These are phyloP conservation scores for Cochlearius cochlearius DNA, from an alignment of 2,113 vertebrate species.

Conservation along the genomic window DNA sequence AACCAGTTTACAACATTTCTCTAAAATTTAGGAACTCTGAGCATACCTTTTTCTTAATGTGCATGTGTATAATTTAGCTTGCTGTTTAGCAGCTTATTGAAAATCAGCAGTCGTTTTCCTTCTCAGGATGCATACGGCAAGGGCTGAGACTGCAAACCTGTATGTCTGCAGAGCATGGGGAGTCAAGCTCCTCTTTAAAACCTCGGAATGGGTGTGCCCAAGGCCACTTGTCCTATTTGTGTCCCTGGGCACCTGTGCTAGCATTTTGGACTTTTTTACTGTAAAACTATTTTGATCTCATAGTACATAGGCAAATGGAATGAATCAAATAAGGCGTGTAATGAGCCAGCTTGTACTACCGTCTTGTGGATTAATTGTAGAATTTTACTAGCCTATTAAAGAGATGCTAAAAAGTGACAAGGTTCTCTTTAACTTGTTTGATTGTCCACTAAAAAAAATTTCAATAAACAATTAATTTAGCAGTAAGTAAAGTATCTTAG, in stretches of 20 bases:
- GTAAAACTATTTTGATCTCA: background rate
- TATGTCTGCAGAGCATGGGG: background rate
- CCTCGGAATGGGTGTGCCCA: background rate
- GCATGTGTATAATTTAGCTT: background rate
- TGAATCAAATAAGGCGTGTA: background rate
- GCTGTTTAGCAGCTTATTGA: background rate
- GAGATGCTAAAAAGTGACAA: background rate
- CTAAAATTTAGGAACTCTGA: background rate
- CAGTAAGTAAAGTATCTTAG: background rate
- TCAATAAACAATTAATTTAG: background rate
- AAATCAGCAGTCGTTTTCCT: background rate
- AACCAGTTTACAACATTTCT: background rate
- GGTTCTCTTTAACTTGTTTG: background rate
- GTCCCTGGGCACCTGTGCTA: background rate
- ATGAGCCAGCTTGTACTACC: background rate
- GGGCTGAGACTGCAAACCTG: background rate
- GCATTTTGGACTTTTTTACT: background rate
- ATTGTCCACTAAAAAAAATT: background rate
- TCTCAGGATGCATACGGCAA: rapidly evolving
- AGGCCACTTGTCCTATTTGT: background rate
- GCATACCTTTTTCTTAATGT: background rate
- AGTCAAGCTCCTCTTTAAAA: background rate
- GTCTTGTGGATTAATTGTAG: background rate
- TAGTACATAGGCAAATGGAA: background rate
- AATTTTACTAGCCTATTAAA: background rate